Evolutionary conservation across 2,888 invertebrate genomes (phyloP).

Genomic region (Sesia apiformis): DNA sequence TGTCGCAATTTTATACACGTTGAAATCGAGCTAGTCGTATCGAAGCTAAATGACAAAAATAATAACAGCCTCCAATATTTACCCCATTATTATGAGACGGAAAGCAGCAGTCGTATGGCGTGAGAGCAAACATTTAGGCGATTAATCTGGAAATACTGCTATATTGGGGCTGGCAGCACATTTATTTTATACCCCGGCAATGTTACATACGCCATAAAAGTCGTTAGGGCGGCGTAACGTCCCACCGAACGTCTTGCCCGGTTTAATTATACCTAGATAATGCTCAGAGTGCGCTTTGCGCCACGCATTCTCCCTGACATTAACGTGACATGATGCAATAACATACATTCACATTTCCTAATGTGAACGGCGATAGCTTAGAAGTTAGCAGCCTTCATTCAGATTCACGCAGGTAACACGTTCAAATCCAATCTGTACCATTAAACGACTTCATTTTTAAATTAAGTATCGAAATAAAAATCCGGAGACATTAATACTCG

Average conservation of each 20-base stretch:
- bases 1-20: no score
- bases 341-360: slow-evolving; percentile 48
- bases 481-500: no score
- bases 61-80: slow-evolving; percentile 36
- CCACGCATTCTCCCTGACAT: slow-evolving; percentile 29
- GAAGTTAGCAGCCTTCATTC: no score
- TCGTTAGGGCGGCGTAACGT: slow-evolving; percentile 72
- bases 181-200: slow-evolving; percentile 73
- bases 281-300: slow-evolving; percentile 49
- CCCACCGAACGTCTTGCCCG: slow-evolving; percentile 68
- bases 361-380: slow-evolving; percentile 27
- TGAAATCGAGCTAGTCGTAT: no score
- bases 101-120: slow-evolving; percentile 49
- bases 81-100: slow-evolving; percentile 35
- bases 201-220: slow-evolving; percentile 74
- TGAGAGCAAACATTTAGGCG: slow-evolving; percentile 66
- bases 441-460: no score
- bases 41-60: slow-evolving; percentile 12
- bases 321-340: slow-evolving; percentile 60
- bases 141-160: slow-evolving; percentile 64
- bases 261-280: slow-evolving; percentile 71
- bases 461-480: no score
- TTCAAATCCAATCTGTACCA: no score
- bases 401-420: no score
- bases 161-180: slow-evolving; percentile 65